Evolutionary conservation across 2,113 vertebrate species (phyloP), one percentile per base, ranked within the genome.

Genomic region (Protobothrops flavoviridis): DNA sequence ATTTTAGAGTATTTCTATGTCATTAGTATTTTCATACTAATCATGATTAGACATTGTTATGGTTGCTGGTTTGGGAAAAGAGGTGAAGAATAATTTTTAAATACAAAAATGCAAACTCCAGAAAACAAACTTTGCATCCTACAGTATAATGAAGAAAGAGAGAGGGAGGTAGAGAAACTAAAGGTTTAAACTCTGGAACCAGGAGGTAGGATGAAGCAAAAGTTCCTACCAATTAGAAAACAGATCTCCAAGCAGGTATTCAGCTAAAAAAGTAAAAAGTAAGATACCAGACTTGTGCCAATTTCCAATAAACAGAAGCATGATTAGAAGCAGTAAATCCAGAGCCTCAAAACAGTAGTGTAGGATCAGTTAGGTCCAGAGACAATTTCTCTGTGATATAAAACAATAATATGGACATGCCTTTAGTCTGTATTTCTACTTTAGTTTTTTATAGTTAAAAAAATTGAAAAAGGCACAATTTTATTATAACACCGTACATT

Each of bases 371-470:
- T 20, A 7, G 15, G n/a, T n/a, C 69, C n/a, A 74, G n/a, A 74
- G 15, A 39, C 33, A 74, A 74, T 39, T 39, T 21, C 3, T 81
- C 17, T 81, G 69, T 1, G 17, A 81, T 81, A 20, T 39, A 81
- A 55, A 81, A 81, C 33, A 39, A 39, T 39, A 39, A 81, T 81
- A 81, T 81, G 33, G 7, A 81, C 33, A 43, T 43, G 7, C 6
- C 17, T 81, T 81, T 21, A 43, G 7, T 21, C 33, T 81, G 74
- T 43, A 43, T 81, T 81, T 81, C 33, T 81, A 39, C 93, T 85
- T 94, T 89, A 96, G 69, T 96, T 95, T 98, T 96, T 94, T 93
- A 90, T 52, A 94, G 95, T 93, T 88, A 24, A 89, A 64, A 94
- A 94, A 81, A 74, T 93, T 17, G n/a, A 33, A 74, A 74, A 39